A percentile compares a stretch with the other conserved stretches of the same genome.
Conservation (phyloP, 2,113 vertebrate genomes). For the Malaclemys terrapin region DNA sequence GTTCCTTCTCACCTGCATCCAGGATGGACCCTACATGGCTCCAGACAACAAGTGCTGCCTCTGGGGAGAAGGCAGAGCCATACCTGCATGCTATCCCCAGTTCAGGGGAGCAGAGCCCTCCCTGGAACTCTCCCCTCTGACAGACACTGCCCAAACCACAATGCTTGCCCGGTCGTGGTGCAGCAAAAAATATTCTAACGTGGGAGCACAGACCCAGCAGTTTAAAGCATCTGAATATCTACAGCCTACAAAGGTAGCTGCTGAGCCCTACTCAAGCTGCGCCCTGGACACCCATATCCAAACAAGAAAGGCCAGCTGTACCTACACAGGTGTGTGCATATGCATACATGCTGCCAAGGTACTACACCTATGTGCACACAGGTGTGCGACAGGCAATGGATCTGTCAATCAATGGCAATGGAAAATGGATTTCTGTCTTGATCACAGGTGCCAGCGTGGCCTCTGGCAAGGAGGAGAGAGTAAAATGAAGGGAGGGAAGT, state of each 20-base stretch:
- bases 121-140: neutral
- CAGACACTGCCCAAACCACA: neutral
- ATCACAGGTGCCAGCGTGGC: neutral
- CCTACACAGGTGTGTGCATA: neutral
- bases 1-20: neutral
- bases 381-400: fast-evolving
- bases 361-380: fast-evolving
- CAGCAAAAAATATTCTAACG: neutral
- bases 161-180: neutral
- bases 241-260: neutral
- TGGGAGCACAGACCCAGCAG: neutral
- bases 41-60: neutral
- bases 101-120: neutral
- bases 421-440: neutral
- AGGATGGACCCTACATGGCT: neutral
- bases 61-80: constrained; percentile 6
- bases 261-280: neutral
- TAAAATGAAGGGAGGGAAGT: fast-evolving
- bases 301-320: neutral
- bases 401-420: neutral
- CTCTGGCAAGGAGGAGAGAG: neutral
- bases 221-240: neutral
- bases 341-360: fast-evolving
- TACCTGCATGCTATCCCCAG: neutral
- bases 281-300: neutral